A percentile compares a stretch with the other conserved stretches of the same genome.
phyloP scores from a whole-genome alignment of 1,140 invertebrate species.

The Drosophila malerkotliana region DNA sequence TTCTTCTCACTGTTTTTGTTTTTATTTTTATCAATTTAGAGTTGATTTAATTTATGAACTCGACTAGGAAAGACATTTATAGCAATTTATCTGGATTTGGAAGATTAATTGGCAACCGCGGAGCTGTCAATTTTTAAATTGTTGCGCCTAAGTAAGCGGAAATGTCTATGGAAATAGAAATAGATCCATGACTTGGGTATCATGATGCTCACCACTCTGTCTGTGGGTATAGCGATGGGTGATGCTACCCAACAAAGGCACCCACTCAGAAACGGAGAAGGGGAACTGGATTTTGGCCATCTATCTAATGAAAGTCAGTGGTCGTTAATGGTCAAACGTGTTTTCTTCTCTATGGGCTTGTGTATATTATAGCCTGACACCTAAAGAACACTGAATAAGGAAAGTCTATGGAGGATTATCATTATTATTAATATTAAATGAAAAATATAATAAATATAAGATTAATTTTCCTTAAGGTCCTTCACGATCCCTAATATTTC shows the following conservation, averaged over 20 bases:
- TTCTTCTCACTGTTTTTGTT: conserved; percentile 23
- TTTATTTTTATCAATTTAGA: conserved; percentile 48
- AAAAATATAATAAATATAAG: not conserved
- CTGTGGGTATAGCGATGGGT: conserved; percentile 7
- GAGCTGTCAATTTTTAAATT: conserved; percentile 71
- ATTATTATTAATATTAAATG: not conserved
- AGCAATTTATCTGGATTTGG: conserved; percentile 78
- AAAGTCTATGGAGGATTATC: conserved; percentile 10
- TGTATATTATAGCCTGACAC: conserved; percentile 30
- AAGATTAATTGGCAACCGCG: conserved; percentile 69
- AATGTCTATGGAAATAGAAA: conserved; percentile 49
- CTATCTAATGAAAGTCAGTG: conserved; percentile 43
- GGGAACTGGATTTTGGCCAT: conserved; percentile 56
- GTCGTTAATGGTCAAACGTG: conserved; percentile 66
- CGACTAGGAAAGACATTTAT: conserved; percentile 71
- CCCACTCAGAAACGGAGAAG: conserved; percentile 51
- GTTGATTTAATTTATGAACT: conserved; percentile 74
- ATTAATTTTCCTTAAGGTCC: not conserved
- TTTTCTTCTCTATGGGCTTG: conserved; percentile 42
- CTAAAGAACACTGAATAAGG: conserved; percentile 27
- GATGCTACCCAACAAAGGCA: conserved; percentile 28
- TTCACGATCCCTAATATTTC: not conserved
- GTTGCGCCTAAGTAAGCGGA: conserved; percentile 77
- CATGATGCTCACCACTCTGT: conserved; percentile 1
- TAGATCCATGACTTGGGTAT: conserved; percentile 4